phyloP scores from a whole-genome alignment of 2,888 invertebrate species.

The Andrena fulva region DNA sequence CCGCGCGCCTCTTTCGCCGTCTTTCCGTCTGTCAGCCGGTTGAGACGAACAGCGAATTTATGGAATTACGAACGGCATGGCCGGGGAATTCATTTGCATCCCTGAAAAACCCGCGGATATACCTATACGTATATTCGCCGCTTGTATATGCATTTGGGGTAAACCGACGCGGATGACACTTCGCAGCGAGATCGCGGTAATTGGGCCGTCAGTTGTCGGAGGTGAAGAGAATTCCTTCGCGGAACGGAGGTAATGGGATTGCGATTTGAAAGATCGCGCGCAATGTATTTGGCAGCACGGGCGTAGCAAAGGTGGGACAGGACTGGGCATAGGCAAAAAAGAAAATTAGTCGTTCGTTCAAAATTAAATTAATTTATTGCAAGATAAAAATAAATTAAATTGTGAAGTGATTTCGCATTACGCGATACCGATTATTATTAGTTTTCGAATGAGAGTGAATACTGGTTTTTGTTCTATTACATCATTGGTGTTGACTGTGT shows the following conservation, averaged over 20 bases:
- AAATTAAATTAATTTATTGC: too few relatives aligned
- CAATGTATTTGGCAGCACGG: not conserved
- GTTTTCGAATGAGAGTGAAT: too few relatives aligned
- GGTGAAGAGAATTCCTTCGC: not conserved
- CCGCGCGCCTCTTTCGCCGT: slow-evolving; percentile 56
- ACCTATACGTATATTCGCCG: not conserved
- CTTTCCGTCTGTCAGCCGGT: slow-evolving; percentile 78
- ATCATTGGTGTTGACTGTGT: too few relatives aligned
- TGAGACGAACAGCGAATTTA: slow-evolving; percentile 79
- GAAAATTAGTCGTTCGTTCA: too few relatives aligned
- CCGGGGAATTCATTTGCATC: slow-evolving; percentile 79
- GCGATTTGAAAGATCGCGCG: slow-evolving; percentile 4
- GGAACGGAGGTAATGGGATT: not conserved
- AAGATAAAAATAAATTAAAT: too few relatives aligned
- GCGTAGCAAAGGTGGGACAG: not conserved
- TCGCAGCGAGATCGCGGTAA: slow-evolving; percentile 42
- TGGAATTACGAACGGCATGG: slow-evolving; percentile 76
- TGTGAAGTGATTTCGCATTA: too few relatives aligned
- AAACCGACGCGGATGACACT: slow-evolving; percentile 67
- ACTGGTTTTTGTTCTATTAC: too few relatives aligned
- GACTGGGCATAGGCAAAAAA: not conserved
- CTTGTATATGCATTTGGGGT: slow-evolving; percentile 24
- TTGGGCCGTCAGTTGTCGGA: slow-evolving; percentile 20
- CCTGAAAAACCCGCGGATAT: slow-evolving; percentile 71
- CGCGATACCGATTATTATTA: too few relatives aligned